phyloP scores from a whole-genome alignment of 2,888 invertebrate genomes.

The Cryptosula pallasiana region DNA sequence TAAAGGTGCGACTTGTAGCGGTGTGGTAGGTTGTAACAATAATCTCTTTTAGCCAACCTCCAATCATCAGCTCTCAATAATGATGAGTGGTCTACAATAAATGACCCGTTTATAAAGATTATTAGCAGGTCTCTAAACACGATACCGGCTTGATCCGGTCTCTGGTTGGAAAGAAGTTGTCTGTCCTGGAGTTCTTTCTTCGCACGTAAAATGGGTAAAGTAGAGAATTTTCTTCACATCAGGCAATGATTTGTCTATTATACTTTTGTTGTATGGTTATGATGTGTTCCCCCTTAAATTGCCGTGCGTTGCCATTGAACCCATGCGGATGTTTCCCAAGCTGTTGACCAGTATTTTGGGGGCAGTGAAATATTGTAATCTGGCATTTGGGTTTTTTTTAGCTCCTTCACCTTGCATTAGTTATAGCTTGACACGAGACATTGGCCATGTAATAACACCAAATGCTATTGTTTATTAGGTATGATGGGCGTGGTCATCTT shows the following conservation, averaged over 20 bases:
- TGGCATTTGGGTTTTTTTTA: too few species aligned
- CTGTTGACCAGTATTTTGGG: too few species aligned
- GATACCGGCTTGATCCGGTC: constrained; percentile 15
- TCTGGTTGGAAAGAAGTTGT: background rate
- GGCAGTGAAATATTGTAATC: too few species aligned
- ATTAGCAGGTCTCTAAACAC: background rate
- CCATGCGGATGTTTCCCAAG: too few species aligned
- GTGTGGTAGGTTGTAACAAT: background rate
- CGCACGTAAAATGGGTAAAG: constrained; percentile 20
- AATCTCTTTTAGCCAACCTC: background rate
- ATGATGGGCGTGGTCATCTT: constrained; percentile 88
- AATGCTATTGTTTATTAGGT: constrained; percentile 60
- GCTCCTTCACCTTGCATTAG: too few species aligned
- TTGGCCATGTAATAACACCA: background rate
- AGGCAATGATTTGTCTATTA: background rate
- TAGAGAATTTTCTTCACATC: constrained; percentile 14
- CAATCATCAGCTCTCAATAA: background rate
- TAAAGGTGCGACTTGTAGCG: too few species aligned
- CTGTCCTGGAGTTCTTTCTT: background rate
- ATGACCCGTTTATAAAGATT: constrained; percentile 5
- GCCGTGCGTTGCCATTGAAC: too few species aligned
- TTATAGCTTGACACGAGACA: too few species aligned
- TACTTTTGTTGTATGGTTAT: background rate
- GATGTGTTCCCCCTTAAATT: too few species aligned
- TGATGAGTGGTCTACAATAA: constrained; percentile 23